A percentile compares a stretch with the other conserved stretches of the same genome.
Evolutionary conservation across 1,140 invertebrate species (phyloP).

Genomic region (Drosophila athabasca): DNA sequence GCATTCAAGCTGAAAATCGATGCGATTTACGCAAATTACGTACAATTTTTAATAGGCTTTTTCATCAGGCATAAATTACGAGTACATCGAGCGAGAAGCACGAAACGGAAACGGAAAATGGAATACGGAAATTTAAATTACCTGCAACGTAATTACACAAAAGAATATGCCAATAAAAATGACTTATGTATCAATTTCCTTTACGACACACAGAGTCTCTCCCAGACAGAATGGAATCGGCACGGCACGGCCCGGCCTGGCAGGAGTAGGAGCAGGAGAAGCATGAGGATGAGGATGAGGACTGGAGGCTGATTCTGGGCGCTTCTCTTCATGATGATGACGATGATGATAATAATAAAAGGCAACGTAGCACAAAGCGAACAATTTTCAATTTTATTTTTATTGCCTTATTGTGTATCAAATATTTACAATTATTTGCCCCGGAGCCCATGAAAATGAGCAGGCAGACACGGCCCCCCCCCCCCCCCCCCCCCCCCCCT

Average conservation of each 20-base stretch:
- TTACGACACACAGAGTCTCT: slow-evolving; percentile 51
- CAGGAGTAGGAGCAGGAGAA: not conserved
- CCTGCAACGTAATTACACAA: slow-evolving; percentile 79
- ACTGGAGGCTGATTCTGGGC: slow-evolving; percentile 24
- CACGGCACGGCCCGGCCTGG: not conserved
- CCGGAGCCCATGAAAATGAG: slow-evolving; percentile 67
- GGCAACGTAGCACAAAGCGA: slow-evolving; percentile 68
- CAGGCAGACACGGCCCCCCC: slow-evolving; percentile 21
- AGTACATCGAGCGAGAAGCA: not conserved
- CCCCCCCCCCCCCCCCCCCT: too few relatives aligned
- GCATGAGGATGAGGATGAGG: not conserved
- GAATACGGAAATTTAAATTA: slow-evolving; percentile 72
- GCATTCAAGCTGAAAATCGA: slow-evolving; percentile 36
- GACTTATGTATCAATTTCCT: slow-evolving; percentile 82
- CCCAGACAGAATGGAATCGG: slow-evolving; percentile 22
- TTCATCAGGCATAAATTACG: slow-evolving; percentile 42
- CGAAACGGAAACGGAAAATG: not conserved
- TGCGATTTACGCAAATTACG: slow-evolving; percentile 45
- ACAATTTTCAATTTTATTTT: slow-evolving; percentile 81
- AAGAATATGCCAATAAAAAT: slow-evolving; percentile 83
- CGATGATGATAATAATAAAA: slow-evolving; percentile 73
- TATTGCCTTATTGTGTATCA: slow-evolving; percentile 83
- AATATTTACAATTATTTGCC: slow-evolving; percentile 83
- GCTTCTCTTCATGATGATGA: slow-evolving; percentile 10
- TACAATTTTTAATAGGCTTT: slow-evolving; percentile 52